Evolutionary conservation across 2,797 vertebrate genomes (phyloP), one percentile per base, ranked within the genome.

Genomic region (Amniataba percoides): DNA sequence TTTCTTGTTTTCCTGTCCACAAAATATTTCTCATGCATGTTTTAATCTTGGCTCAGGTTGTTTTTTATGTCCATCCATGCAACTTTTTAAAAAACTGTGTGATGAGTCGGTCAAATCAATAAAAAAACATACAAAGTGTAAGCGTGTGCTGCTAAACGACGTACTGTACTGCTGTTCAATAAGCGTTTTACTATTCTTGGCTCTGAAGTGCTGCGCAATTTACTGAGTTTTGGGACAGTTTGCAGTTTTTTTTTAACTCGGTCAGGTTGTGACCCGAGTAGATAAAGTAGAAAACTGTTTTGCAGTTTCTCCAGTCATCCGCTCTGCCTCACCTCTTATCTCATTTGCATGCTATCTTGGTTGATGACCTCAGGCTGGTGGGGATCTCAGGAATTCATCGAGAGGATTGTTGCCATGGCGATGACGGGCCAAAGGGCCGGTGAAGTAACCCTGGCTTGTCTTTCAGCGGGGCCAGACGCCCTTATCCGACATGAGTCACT

Each of bases 291-390:
- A 42, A 48, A 74, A 60, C 46, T 21, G 13, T 36, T 56, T 5
- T 21, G 23, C 2, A 13, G 45, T 69, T 56, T 65, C 23, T 61
- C 14, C 12, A 7, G 40, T 34, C 25, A 15, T 7, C 25, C 43
- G 34, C 46, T 61, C 57, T 46, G 31, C 48, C 18, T 55, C 68
- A 53, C 53, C 21, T 66, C 21, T 70, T 6, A 51, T 36, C 59
- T 69, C 18, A 19, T 34, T 43, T 43, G 36, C 18, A 53, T 15
- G 62, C 64, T 64, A 31, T 74, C 68, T 78, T 16, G 12, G 53
- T 0, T 21, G 63, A 80, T 88, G 87, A 89, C 77, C 66, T 88
- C 80, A 77, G 65, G 53, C 84, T 60, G 55, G 60, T 34, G 8
- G 21, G 16, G 61, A 84, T 75, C 78, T 86, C 74, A 82, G 78